Evolutionary conservation across 1,140 invertebrate species (phyloP), one percentile per base, ranked within the genome.

Genomic region (Sitobion miscanthi): DNA sequence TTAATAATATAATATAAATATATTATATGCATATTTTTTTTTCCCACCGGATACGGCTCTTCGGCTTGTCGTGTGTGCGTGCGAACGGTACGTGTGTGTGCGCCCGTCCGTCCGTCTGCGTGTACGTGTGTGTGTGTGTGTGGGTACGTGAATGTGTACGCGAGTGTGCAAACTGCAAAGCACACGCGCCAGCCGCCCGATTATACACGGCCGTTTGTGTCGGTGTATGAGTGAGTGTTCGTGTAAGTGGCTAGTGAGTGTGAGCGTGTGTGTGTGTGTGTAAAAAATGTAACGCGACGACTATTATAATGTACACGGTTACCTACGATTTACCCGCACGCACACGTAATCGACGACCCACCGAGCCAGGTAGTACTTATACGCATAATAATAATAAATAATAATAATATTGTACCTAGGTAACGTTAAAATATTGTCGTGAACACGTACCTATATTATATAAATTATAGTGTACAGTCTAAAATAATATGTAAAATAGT

Each of bases 261-360:
- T n/a, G 62, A 30, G 25, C 8, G 25, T 62, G 57, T 42, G 42
- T 42, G 42, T 42, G 42, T 69, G 62, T 69, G 83, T 45, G 83
- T 85, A 23, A 83, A 77, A 77, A 77, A 77, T 5, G n/a, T 77
- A n/a, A 77, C 62, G 62, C 62, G 62, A 77, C 62, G 62, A 77
- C 62, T n/a, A 77, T 77, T 77, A 77, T n/a, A 77, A 77, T 77
- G 62, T 77, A 83, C 77, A 83, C 77, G 35, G 77, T 38, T 77
- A n/a, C 77, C 77, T 35, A 38, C 77, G 20, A 83, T 83, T 77
- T 77, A n/a, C 62, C 62, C 62, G 62, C 62, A 77, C 62, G 62
- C 62, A 77, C 62, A 77, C 62, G 62, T 77, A 77, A 77, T 77
- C 62, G 62, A n/a, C 62, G 62, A 77, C 62, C 62, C 62, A 77